Base-by-base conservation (phyloP, 1,140 invertebrate species). In the Pseudomyrmex cubaensis region DNA sequence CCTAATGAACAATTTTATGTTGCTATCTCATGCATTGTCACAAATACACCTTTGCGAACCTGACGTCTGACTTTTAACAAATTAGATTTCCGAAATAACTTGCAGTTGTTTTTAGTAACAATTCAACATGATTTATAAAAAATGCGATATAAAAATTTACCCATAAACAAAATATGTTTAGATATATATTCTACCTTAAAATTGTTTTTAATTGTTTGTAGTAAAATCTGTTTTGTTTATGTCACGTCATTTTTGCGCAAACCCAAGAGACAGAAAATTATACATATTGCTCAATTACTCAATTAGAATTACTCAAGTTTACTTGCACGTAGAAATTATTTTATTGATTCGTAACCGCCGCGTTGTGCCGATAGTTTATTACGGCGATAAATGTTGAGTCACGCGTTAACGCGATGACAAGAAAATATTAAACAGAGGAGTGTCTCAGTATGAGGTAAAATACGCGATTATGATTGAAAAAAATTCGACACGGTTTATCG, bases 381-480 rank as follows among this genome's bases (percentile, higher is more conserved):
- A 52, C 25, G 1, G 3, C 12, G 48, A 77, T 54, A 67, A 66
- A 25, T 66, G 20, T 54, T 20, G 25, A 76, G 25, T n/a, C 22
- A 48, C 17, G 25, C 17, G 1, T 66, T 56, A n/a, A 3, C 20
- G 20, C 9, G 8, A 20, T 22, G n/a, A 77, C 7, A 25, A 46
- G 3, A 66, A 46, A 56, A 20, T 20, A 48, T 74, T 15, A 66
- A 67, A 64, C n/a, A 46, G 22, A 56, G 35, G 62, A 77, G 22
- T 66, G 62, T 46, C 25, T 67, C 44, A 2, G 48, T 22, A 8
- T 54, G 62, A 77, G n/a, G 15, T 77, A 66, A 75, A 62, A 52
- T 66, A 35, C 25, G 48, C 9, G 74, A 76, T 76, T 76, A 44
- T 17, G 48, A 75, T 63, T 46, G 48, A 4, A 15, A 35, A 54